Conservation (phyloP, 53 echinoderm and acorn worm genomes). For the Patiria pectinifera region DNA sequence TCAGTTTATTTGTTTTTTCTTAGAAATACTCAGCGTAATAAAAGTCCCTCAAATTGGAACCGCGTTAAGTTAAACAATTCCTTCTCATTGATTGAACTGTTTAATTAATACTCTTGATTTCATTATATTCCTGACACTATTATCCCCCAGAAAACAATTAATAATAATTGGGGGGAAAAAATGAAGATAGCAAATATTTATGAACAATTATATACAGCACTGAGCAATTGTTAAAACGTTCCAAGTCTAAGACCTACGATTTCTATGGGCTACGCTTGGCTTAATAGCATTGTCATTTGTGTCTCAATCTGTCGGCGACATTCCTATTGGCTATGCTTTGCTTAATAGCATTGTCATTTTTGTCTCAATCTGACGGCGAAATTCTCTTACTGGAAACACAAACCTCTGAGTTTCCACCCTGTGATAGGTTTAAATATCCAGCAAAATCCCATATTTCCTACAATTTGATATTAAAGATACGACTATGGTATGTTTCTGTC, state of each 20-base stretch:
- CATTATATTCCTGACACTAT: constrained; percentile 28
- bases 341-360: neutral
- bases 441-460: neutral
- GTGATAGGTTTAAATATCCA: neutral
- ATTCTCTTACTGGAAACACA: neutral
- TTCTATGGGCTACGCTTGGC: neutral
- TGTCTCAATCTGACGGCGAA: too few species aligned
- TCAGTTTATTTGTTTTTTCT: neutral
- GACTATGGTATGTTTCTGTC: neutral
- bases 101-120: constrained; percentile 24
- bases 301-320: too few species aligned
- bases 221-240: neutral
- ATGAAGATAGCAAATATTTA: constrained; percentile 39
- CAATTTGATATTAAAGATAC: neutral
- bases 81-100: neutral
- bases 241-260: neutral
- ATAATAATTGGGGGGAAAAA: neutral
- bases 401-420: neutral
- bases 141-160: neutral
- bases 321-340: neutral
- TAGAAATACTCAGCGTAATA: constrained; percentile 9
- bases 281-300: neutral
- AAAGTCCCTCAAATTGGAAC: neutral
- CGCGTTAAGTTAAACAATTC: constrained; percentile 19
- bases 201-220: constrained; percentile 52